Evolutionary conservation across 2,888 invertebrate genomes (phyloP).

Genomic region (Chorisops tibialis): DNA sequence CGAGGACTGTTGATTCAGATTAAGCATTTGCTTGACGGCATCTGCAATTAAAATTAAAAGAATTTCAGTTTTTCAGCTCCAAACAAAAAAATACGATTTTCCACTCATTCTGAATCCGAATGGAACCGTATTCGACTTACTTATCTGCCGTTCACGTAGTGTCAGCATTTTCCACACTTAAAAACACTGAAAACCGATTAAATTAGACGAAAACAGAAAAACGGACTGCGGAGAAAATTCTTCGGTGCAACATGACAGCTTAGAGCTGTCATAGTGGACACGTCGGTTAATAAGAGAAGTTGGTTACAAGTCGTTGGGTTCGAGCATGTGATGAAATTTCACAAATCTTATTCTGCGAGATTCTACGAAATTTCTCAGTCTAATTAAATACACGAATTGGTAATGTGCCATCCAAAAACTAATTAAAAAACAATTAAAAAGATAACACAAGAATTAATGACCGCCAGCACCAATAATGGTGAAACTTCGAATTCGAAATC

Average conservation of each 20-base stretch:
- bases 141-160: conserved; percentile 69
- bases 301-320: background rate
- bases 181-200: too few relatives aligned
- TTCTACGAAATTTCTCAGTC: too few relatives aligned
- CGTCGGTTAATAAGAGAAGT: background rate
- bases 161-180: conserved; percentile 57
- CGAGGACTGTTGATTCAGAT: conserved; percentile 78
- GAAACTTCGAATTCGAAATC: background rate
- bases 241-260: background rate
- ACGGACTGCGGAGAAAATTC: background rate
- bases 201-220: background rate
- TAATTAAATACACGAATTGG: too few relatives aligned
- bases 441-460: too few relatives aligned
- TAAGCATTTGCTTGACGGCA: conserved; percentile 93
- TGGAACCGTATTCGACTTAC: conserved; percentile 51
- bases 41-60: conserved; percentile 56
- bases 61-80: background rate
- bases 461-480: background rate
- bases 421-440: too few relatives aligned
- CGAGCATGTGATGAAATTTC: too few relatives aligned
- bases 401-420: too few relatives aligned
- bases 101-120: background rate
- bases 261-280: conserved; percentile 3
- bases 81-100: background rate
- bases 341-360: too few relatives aligned